Base-by-base conservation (phyloP, 2,797 vertebrate genomes). In the Leptodactylus fallax region DNA sequence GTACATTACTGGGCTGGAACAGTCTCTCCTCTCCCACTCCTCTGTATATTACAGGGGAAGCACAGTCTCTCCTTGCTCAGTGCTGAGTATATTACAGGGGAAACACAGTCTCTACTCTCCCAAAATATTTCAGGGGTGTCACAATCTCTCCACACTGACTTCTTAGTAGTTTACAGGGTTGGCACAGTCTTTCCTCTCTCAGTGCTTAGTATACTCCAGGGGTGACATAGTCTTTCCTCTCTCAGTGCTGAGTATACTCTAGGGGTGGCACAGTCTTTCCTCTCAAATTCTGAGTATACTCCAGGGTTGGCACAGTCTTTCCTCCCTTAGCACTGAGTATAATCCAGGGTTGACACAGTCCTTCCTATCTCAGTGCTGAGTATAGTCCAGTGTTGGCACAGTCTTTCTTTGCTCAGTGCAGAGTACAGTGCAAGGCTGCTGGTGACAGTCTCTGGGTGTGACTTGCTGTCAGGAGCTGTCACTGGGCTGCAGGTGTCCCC, bases 401-500 rank as follows among this genome's bases (percentile, higher is more conserved):
- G 63, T 67, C 63, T 13, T 14, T 27, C n/a, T 10, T 65, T 10
- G 12, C 56, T 14, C 56, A 58, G 56, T 58, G 17, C 19, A 21
- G 60, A 23, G 63, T 23, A 65, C n/a, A 65, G 61, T 67, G 7
- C 51, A 53, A 12, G 51, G 23, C 27, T 23, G n/a, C 69, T 49
- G 82, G 23, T 45, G 23, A 36, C 16, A 11, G 25, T 3, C 55
- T 27, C 25, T n/a, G 58, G 45, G 23, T 11, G 58, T 77, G 84
- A 60, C 74, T 27, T 21, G 19, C 27, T 58, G 36, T 36, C 36
- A 36, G 36, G 36, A 36, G 36, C 36, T 36, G 36, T 78, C 71
- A 77, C 87, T 58, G 17, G n/a, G 74, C 82, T 80, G 67, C 87
- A 88, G 87, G 87, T 88, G 83, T 85, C 82, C 69, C 77, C 77